A percentile compares a stretch with the other conserved stretches of the same genome.
These are phyloP conservation scores for Drosophila littoralis DNA, from an alignment of 1,140 invertebrate genomes.

Conservation along the genomic window DNA sequence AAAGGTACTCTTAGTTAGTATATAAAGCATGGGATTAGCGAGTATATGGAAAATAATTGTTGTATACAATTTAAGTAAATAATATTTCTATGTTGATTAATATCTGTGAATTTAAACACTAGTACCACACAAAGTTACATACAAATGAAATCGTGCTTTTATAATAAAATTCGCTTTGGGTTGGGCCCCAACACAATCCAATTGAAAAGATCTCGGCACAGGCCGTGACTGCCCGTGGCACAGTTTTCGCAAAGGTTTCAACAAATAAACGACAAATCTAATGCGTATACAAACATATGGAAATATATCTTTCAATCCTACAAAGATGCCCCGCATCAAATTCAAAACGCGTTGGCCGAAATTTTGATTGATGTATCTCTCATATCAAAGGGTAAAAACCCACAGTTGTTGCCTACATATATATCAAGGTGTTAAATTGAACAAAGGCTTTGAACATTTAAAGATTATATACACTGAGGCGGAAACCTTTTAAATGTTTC, in stretches of 20 bases:
- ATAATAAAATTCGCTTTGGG: constrained; percentile 10
- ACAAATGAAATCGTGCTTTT: constrained; percentile 12
- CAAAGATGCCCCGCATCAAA: constrained; percentile 38
- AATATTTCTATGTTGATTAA: neutral
- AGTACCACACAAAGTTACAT: neutral
- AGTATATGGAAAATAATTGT: neutral
- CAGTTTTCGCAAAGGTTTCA: constrained; percentile 38
- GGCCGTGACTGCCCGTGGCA: constrained; percentile 44
- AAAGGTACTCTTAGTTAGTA: constrained; percentile 51
- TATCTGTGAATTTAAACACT: neutral
- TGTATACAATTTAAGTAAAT: constrained; percentile 11
- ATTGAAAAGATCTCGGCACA: constrained; percentile 11
- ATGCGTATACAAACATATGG: constrained; percentile 5
- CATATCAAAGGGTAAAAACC: constrained; percentile 12
- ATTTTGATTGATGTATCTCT: constrained; percentile 32
- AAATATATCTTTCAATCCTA: constrained; percentile 4
- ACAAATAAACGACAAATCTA: neutral
- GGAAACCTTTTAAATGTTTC: constrained; percentile 32
- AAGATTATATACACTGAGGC: constrained; percentile 15
- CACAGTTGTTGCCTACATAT: constrained; percentile 13
- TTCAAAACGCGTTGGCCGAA: constrained; percentile 28
- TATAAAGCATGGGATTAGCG: constrained; percentile 30
- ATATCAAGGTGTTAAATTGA: constrained; percentile 34
- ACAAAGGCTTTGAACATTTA: constrained; percentile 1
- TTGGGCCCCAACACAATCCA: constrained; percentile 16